Conservation (phyloP, 2,113 vertebrate species). For the Silurus meridionalis region DNA sequence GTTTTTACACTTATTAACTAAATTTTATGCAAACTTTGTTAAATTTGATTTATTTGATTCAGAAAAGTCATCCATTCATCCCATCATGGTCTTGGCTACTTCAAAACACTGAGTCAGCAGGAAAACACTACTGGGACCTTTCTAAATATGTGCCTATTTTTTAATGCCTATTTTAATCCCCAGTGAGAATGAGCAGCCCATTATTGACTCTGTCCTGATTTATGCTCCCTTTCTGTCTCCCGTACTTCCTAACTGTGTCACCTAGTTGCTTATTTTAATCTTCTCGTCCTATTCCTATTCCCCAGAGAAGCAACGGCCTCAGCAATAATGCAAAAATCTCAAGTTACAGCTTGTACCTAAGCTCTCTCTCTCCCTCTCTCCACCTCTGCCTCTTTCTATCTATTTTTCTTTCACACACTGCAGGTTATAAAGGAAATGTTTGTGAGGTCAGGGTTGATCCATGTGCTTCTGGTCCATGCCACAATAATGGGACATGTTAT, state of each 20-base stretch:
- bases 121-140: background rate
- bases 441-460: constrained; percentile 91
- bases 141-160: background rate
- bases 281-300: background rate
- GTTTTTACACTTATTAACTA: background rate
- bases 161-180: background rate
- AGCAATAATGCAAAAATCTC: constrained; percentile 25
- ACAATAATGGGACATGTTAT: constrained; percentile 91
- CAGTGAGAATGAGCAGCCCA: background rate
- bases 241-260: constrained; percentile 47
- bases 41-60: background rate
- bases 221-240: constrained; percentile 37
- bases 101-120: constrained; percentile 17
- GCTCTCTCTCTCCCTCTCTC: background rate
- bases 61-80: background rate
- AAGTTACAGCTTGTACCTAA: background rate
- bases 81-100: background rate
- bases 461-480: constrained; percentile 85
- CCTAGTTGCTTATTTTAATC: constrained; percentile 44
- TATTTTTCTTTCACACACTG: background rate
- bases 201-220: constrained; percentile 40
- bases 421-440: constrained; percentile 83
- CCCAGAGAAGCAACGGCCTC: constrained; percentile 8
- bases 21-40: background rate
- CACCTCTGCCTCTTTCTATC: background rate